Conservation (phyloP, 2,888 invertebrate species). For the Lasioglossum marginatum region DNA sequence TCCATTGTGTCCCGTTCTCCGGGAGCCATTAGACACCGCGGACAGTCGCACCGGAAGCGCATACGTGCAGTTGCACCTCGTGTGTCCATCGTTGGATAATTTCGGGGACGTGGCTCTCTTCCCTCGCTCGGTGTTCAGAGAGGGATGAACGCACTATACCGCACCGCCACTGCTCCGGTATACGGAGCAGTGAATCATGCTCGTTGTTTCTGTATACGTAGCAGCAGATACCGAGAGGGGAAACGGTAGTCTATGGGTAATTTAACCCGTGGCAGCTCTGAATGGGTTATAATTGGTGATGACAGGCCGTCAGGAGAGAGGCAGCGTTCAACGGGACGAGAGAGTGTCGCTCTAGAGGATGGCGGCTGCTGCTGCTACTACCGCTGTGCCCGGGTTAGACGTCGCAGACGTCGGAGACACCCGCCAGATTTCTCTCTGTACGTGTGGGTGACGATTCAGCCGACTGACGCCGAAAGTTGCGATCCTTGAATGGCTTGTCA, state of each 20-base stretch:
- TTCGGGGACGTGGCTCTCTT: conserved; percentile 45
- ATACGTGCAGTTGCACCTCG: conserved; percentile 41
- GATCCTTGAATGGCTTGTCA: conserved; percentile 41
- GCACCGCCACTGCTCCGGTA: not conserved
- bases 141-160: conserved; percentile 19
- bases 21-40: conserved; percentile 51
- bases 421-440: conserved; percentile 29
- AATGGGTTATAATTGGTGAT: conserved; percentile 83
- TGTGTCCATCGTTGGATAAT: conserved; percentile 52
- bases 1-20: conserved; percentile 60
- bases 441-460: conserved; percentile 50
- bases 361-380: conserved; percentile 15
- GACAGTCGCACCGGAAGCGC: conserved; percentile 34
- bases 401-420: conserved; percentile 50
- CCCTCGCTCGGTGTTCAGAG: conserved; percentile 25
- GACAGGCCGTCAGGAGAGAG: conserved; percentile 78
- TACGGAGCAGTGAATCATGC: conserved; percentile 71
- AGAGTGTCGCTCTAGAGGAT: conserved; percentile 61
- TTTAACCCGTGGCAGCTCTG: conserved; percentile 77
- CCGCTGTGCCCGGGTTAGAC: not conserved
- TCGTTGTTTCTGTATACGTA: conserved; percentile 69
- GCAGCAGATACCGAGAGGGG: conserved; percentile 45
- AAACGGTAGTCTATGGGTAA: conserved; percentile 76
- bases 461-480: conserved; percentile 40
- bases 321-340: conserved; percentile 63